These are phyloP conservation scores for Cosmorhoe ocellata DNA, from an alignment of 2,888 invertebrate genomes.

Conservation along the genomic window DNA sequence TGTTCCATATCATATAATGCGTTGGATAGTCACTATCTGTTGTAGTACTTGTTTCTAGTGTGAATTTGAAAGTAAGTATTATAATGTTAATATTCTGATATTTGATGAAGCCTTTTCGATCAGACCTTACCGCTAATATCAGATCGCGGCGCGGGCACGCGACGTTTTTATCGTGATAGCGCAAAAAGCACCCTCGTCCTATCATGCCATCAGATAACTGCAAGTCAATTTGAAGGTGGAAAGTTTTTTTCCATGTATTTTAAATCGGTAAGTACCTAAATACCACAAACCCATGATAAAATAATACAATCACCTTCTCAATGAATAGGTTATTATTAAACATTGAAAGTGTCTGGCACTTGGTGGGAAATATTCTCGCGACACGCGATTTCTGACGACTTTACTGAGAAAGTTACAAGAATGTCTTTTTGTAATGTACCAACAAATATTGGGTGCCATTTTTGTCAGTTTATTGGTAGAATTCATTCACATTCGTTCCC, in stretches of 20 bases:
- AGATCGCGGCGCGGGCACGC: slow-evolving; percentile 47
- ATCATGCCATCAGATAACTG: slow-evolving; percentile 27
- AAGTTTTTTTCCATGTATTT: neutral
- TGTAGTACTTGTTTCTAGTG: too few relatives aligned
- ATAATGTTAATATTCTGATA: slow-evolving; percentile 15
- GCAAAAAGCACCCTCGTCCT: slow-evolving; percentile 47
- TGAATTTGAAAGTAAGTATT: too few relatives aligned
- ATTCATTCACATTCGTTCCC: slow-evolving; percentile 17
- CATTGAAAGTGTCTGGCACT: slow-evolving; percentile 24
- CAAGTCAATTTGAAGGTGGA: slow-evolving; percentile 6
- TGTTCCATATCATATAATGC: too few relatives aligned
- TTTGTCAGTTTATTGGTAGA: neutral
- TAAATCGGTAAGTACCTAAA: too few relatives aligned
- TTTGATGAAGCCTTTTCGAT: slow-evolving; percentile 44
- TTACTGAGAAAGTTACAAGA: slow-evolving; percentile 9
- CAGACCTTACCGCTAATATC: slow-evolving; percentile 53
- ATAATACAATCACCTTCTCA: slow-evolving; percentile 12
- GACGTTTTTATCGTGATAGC: slow-evolving; percentile 63
- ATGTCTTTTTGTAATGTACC: neutral
- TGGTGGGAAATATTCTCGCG: slow-evolving; percentile 38
- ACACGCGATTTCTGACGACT: slow-evolving; percentile 42
- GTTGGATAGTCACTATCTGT: too few relatives aligned
- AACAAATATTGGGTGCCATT: neutral
- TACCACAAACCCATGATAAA: neutral
- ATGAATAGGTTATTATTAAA: slow-evolving; percentile 14